Conservation (phyloP, 2,113 vertebrate genomes). For the Xenopus tropicalis region DNA sequence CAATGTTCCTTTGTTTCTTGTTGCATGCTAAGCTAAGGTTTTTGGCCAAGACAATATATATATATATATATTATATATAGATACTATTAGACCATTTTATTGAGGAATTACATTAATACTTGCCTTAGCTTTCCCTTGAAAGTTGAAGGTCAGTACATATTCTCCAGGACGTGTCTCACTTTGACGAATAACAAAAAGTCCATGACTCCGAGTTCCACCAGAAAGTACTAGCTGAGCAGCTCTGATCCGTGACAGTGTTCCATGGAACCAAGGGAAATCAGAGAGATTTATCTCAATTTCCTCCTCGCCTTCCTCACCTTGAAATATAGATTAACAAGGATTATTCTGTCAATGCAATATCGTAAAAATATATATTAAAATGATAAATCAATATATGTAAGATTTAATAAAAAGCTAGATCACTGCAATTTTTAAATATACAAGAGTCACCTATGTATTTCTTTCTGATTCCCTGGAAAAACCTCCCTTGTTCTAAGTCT, state of each 20-base stretch:
- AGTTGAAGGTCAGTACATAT: conserved; percentile 97
- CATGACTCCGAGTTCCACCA: conserved; percentile 83
- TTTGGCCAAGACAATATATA: too few relatives aligned
- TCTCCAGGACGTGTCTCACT: conserved; percentile 92
- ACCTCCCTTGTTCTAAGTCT: too few relatives aligned
- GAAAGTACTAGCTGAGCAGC: conserved; percentile 91
- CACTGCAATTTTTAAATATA: too few relatives aligned
- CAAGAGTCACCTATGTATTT: too few relatives aligned
- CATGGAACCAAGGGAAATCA: conserved; percentile 93
- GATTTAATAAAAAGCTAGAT: too few relatives aligned
- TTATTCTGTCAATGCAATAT: background rate
- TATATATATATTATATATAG: too few relatives aligned
- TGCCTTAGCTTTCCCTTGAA: conserved; percentile 97
- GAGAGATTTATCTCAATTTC: conserved; percentile 72
- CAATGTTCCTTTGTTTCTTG: too few relatives aligned
- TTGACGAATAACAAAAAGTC: conserved; percentile 93
- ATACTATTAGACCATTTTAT: too few relatives aligned
- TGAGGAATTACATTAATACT: conserved; percentile 32
- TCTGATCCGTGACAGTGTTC: conserved; percentile 85
- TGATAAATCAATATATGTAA: background rate
- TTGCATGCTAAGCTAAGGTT: too few relatives aligned
- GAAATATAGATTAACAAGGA: background rate
- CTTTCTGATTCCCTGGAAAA: too few relatives aligned
- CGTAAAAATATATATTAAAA: background rate
- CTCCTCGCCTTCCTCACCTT: conserved; percentile 56